These are phyloP conservation scores for Bos indicus DNA, from an alignment of 2,113 vertebrate species.

Conservation along the genomic window DNA sequence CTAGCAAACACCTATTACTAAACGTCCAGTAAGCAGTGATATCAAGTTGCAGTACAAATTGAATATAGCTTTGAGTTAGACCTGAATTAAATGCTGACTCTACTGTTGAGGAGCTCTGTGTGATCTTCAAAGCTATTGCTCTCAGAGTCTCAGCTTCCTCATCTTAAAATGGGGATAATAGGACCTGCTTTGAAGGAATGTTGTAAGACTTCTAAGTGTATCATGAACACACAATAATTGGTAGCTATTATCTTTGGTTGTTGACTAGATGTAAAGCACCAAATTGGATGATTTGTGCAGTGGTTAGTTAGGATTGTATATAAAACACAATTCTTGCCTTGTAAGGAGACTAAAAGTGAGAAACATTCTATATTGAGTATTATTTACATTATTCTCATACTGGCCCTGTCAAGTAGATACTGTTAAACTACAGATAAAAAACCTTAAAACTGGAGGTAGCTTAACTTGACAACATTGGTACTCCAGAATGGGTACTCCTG, in stretches of 20 bases:
- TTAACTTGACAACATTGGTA: not conserved
- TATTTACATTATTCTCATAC: not conserved
- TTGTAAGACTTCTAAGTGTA: not conserved
- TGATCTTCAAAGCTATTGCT: not conserved
- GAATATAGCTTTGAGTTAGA: not conserved
- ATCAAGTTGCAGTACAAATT: not conserved
- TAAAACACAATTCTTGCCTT: not conserved
- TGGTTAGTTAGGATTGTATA: not conserved
- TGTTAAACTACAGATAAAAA: not conserved
- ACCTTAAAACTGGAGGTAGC: not conserved
- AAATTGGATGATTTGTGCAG: not conserved
- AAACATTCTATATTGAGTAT: not conserved
- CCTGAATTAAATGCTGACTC: not conserved
- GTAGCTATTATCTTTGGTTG: not conserved
- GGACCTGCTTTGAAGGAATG: not conserved
- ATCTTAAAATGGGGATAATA: not conserved
- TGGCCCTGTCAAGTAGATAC: not conserved
- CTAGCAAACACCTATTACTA: not conserved
- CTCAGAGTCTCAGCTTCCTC: not conserved
- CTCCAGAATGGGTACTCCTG: not conserved
- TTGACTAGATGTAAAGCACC: not conserved
- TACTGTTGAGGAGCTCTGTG: not conserved
- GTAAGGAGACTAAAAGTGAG: not conserved
- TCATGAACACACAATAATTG: not conserved
- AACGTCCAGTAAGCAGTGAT: not conserved